phyloP scores from a whole-genome alignment of 2,888 invertebrate genomes.

The Calameuta filiformis region DNA sequence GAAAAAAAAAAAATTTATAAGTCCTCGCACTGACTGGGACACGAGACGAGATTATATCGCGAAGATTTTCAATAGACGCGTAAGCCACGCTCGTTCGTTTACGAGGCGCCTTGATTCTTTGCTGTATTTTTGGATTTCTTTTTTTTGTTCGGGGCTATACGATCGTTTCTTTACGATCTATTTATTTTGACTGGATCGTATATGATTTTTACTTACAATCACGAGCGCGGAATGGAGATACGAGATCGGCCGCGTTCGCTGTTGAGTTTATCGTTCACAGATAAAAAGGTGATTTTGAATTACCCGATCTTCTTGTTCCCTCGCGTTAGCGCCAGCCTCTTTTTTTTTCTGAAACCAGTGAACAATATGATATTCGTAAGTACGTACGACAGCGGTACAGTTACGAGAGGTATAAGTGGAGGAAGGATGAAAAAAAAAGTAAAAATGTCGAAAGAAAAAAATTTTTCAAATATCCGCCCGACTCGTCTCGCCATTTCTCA shows the following conservation, averaged over 20 bases:
- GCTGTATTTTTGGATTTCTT: not conserved
- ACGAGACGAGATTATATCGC: not conserved
- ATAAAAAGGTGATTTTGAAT: not conserved
- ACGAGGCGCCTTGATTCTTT: not conserved
- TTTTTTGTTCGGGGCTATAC: not conserved
- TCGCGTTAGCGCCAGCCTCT: no score
- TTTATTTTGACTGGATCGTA: not conserved
- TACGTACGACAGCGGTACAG: conserved; percentile 14
- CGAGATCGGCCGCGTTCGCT: not conserved
- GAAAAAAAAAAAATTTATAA: not conserved
- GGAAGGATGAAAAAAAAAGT: not conserved
- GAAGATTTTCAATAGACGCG: no score
- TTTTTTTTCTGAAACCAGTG: not conserved
- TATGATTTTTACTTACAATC: not conserved
- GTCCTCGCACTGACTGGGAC: not conserved
- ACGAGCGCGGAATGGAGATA: not conserved
- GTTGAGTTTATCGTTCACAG: not conserved
- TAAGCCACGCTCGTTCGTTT: no score
- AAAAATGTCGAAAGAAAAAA: not conserved
- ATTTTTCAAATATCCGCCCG: not conserved
- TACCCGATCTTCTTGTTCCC: not conserved
- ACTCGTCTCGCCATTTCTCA: conserved; percentile 18
- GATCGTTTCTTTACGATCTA: not conserved
- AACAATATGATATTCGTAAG: not conserved
- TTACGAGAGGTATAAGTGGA: conserved; percentile 24